phyloP scores from a whole-genome alignment of 2,113 vertebrate genomes.

The Oreochromis tanganicae region DNA sequence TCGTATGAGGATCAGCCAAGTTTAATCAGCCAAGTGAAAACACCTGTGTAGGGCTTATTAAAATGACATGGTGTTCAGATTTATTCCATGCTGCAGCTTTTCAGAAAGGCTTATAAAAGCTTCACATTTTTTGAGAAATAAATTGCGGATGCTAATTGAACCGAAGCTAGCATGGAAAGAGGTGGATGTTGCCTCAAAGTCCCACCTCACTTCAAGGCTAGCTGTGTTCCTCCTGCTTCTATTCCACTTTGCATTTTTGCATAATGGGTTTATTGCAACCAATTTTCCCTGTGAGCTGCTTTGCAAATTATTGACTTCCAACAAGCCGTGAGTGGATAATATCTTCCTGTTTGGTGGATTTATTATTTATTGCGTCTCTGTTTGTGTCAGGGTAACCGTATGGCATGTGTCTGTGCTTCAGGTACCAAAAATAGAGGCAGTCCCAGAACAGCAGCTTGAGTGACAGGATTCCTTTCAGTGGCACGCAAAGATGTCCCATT shows the following conservation, averaged over 20 bases:
- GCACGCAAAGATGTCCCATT: constrained; percentile 57
- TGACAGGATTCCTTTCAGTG: constrained; percentile 64
- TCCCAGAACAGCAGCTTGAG: constrained; percentile 56
- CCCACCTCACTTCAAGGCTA: constrained; percentile 6
- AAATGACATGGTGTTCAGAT: neutral
- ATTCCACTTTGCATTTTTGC: constrained; percentile 29
- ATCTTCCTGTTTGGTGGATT: constrained; percentile 48
- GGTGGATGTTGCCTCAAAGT: neutral
- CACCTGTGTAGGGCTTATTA: neutral
- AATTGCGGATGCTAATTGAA: neutral
- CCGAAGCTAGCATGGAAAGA: neutral
- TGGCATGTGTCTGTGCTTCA: constrained; percentile 38
- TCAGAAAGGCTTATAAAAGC: neutral
- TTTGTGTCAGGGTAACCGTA: constrained; percentile 49
- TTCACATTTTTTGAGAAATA: neutral
- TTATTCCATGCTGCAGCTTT: neutral
- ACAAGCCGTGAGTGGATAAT: constrained; percentile 46
- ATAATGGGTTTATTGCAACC: constrained; percentile 13
- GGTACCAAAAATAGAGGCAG: constrained; percentile 69
- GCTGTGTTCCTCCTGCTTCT: neutral
- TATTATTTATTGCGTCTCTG: constrained; percentile 63
- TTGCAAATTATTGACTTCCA: constrained; percentile 48
- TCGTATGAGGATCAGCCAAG: neutral
- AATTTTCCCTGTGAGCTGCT: constrained; percentile 34
- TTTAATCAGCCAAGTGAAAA: constrained; percentile 12